Conservation (phyloP, 1,140 invertebrate genomes). For the Zophobas atratus region DNA sequence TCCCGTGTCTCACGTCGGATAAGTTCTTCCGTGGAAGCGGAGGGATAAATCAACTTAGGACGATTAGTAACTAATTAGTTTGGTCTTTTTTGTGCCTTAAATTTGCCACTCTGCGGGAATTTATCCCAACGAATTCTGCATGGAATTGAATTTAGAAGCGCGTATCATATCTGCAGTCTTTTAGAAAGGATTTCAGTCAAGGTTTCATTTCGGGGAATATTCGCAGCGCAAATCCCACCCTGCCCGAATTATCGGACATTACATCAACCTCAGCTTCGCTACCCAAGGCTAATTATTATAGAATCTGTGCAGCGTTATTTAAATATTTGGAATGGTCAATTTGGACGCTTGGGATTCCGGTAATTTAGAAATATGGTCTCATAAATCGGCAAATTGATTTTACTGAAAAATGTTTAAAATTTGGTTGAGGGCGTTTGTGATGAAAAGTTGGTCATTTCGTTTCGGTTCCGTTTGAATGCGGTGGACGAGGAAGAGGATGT, state of each 20-base stretch:
- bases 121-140: slow-evolving; percentile 2
- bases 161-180: slow-evolving; percentile 30
- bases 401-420: too few species aligned
- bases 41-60: too few species aligned
- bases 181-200: slow-evolving; percentile 17
- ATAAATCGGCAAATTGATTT: too few species aligned
- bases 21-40: too few species aligned
- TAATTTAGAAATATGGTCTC: background rate
- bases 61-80: too few species aligned
- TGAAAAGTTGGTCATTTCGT: too few species aligned
- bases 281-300: slow-evolving; percentile 32
- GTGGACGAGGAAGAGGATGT: background rate
- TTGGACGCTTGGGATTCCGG: background rate
- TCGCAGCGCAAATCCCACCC: slow-evolving; percentile 20
- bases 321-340: slow-evolving; percentile 7
- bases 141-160: slow-evolving; percentile 10
- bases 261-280: slow-evolving; percentile 32
- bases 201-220: slow-evolving; percentile 32
- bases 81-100: slow-evolving; percentile 1
- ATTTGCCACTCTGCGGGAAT: background rate
- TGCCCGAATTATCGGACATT: slow-evolving; percentile 30
- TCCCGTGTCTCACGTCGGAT: background rate
- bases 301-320: slow-evolving; percentile 17
- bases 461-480: too few species aligned
- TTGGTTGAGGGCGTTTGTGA: too few species aligned